phyloP scores from a whole-genome alignment of 2,888 invertebrate genomes.

The Trypoxylon attenuatum region DNA sequence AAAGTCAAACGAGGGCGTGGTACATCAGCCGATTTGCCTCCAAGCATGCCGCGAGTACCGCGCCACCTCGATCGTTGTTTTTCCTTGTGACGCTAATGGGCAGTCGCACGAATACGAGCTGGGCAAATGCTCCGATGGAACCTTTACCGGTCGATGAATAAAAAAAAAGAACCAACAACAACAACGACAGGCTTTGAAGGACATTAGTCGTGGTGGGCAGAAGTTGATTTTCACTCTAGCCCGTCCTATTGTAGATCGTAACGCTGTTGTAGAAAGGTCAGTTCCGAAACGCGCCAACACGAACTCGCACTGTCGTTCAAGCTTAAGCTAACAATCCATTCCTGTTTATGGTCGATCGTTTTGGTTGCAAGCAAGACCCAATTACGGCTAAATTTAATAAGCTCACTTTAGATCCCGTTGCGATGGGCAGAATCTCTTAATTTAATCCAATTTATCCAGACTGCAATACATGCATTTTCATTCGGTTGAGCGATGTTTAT shows the following conservation, averaged over 20 bases:
- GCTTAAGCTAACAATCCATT: no score
- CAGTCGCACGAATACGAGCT: background rate
- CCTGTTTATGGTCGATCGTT: no score
- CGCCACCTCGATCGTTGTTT: background rate
- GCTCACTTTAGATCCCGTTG: no score
- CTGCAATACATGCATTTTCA: no score
- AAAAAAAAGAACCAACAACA: background rate
- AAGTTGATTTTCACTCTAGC: background rate
- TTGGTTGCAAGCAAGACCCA: no score
- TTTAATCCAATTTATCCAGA: no score
- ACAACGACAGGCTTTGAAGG: background rate
- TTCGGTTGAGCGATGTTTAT: no score
- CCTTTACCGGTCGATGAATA: background rate
- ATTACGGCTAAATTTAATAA: no score
- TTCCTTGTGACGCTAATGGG: slow-evolving; percentile 3
- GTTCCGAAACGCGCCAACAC: no score
- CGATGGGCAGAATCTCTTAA: no score
- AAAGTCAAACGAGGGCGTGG: background rate
- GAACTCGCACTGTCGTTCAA: background rate
- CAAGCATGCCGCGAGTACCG: background rate
- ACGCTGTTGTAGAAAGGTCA: no score
- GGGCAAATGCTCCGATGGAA: background rate
- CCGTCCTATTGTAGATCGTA: background rate
- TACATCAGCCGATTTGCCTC: slow-evolving; percentile 7
- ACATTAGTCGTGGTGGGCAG: background rate